Percentiles rank a stretch among this genome's conserved stretches.
Evolutionary conservation across 1,140 invertebrate species (phyloP).

Genomic region (Eriosoma lanigerum): DNA sequence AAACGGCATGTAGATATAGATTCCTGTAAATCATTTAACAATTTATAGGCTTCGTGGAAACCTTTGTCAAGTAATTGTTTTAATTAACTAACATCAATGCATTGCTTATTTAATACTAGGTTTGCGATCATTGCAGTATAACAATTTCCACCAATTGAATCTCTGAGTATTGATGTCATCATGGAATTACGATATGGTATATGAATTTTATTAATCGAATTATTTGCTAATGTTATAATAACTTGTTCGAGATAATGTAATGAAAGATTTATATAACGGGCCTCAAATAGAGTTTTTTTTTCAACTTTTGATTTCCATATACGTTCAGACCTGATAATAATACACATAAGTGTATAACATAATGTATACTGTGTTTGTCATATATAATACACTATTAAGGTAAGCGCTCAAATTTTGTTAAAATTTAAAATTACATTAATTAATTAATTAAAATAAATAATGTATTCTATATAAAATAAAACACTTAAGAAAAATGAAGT

Average conservation of each 20-base stretch:
- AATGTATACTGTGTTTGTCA: too few relatives aligned
- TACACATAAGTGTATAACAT: too few relatives aligned
- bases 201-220: neutral
- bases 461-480: too few relatives aligned
- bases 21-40: neutral
- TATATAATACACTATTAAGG: too few relatives aligned
- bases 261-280: neutral
- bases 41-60: neutral
- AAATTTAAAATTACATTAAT: too few relatives aligned
- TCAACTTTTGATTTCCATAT: neutral
- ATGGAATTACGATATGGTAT: neutral
- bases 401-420: too few relatives aligned
- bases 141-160: neutral
- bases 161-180: constrained; percentile 2
- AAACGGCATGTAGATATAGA: constrained; percentile 6
- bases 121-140: constrained; percentile 2
- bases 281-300: neutral
- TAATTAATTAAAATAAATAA: too few relatives aligned
- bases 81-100: neutral
- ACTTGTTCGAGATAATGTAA: constrained; percentile 12
- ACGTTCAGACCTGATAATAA: neutral
- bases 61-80: too few relatives aligned
- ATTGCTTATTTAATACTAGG: neutral
- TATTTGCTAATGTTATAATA: neutral
- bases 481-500: too few relatives aligned